Evolutionary conservation across 1,140 invertebrate species (phyloP).

Genomic region (Lepidurus couesii): DNA sequence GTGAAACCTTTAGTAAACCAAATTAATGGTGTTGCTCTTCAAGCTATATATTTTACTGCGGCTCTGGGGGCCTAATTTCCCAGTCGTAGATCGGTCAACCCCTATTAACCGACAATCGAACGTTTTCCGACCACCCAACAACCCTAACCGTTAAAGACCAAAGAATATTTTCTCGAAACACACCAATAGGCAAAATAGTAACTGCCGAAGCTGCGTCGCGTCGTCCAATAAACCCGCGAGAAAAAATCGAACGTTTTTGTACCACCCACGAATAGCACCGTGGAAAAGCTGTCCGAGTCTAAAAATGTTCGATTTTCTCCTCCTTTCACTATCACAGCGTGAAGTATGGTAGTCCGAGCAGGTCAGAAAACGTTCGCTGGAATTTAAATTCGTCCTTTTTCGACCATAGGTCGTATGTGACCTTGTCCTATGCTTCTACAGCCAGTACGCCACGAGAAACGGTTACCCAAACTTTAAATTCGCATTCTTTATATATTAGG

Average conservation of each 20-base stretch:
- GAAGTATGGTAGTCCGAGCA: not conserved
- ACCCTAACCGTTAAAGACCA: not conserved
- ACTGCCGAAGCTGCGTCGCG: not conserved
- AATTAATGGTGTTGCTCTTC: not conserved
- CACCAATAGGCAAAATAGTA: not conserved
- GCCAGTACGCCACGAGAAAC: no score
- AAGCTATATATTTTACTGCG: not conserved
- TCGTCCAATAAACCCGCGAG: no score
- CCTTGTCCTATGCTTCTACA: not conserved
- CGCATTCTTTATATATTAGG: not conserved
- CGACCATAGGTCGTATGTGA: not conserved
- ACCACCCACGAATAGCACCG: constrained; percentile 8
- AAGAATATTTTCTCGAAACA: not conserved
- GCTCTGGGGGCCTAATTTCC: constrained; percentile 14
- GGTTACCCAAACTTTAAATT: no score
- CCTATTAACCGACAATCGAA: constrained; percentile 3
- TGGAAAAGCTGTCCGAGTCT: not conserved
- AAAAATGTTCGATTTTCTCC: not conserved
- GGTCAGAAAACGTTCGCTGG: constrained; percentile 4
- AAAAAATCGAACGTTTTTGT: not conserved
- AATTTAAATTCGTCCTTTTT: constrained; percentile 3
- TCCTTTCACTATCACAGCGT: not conserved
- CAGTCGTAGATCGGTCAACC: not conserved
- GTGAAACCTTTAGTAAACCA: not conserved
- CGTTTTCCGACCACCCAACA: constrained; percentile 1